These are phyloP conservation scores for Thinocorus orbignyianus DNA, from an alignment of 2,113 vertebrate genomes.

Conservation along the genomic window DNA sequence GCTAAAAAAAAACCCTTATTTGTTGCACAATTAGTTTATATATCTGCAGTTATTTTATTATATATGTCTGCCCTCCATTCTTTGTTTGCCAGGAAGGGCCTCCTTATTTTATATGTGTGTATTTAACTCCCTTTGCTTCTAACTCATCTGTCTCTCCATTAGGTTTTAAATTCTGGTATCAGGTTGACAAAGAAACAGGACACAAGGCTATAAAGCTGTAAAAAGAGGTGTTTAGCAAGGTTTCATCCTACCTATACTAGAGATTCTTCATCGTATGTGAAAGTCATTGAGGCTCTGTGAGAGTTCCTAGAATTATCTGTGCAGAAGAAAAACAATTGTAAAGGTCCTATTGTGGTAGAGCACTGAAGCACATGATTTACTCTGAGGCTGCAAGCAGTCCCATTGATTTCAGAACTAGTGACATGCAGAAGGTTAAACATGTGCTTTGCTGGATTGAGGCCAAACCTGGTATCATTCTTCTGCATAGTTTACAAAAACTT, in stretches of 20 bases:
- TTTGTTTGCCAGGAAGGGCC: not conserved
- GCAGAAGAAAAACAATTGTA: slow-evolving; percentile 50
- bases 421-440: slow-evolving; percentile 63
- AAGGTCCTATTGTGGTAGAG: slow-evolving; percentile 41
- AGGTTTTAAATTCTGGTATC: not conserved
- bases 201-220: not conserved
- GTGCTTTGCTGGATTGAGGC: slow-evolving; percentile 30
- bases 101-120: not conserved
- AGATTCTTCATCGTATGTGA: not conserved
- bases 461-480: not conserved
- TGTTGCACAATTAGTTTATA: not conserved
- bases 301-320: slow-evolving; percentile 50
- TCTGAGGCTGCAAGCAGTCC: slow-evolving; percentile 28
- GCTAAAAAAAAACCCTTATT: not conserved
- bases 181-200: not conserved
- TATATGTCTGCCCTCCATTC: not conserved
- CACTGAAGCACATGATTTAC: slow-evolving; percentile 62
- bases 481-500: not conserved
- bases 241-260: slow-evolving; percentile 4
- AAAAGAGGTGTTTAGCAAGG: not conserved
- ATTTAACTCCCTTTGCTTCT: not conserved
- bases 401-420: slow-evolving; percentile 54
- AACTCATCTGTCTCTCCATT: not conserved
- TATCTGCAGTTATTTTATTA: not conserved
- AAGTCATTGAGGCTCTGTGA: slow-evolving; percentile 11